A percentile compares a stretch with the other conserved stretches of the same genome.
phyloP scores from a whole-genome alignment of 1,140 invertebrate genomes.

The Temnothorax longispinosus region DNA sequence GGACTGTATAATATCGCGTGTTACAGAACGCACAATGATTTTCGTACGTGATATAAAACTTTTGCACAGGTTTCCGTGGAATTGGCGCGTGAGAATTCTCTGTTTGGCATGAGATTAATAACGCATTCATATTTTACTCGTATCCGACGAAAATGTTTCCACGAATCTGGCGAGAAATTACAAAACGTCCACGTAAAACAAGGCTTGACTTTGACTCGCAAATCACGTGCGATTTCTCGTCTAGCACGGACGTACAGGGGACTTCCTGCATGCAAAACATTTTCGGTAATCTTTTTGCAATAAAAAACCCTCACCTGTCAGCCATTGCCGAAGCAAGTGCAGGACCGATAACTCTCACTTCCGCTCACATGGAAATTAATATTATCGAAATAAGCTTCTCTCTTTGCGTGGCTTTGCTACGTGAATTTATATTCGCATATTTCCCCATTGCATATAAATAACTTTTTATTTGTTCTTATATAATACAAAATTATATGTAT shows the following conservation, averaged over 20 bases:
- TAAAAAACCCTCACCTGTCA: not conserved
- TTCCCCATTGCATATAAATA: not conserved
- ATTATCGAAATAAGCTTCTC: not conserved
- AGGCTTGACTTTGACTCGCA: not conserved
- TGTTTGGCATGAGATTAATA: not conserved
- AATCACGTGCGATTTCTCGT: conserved; percentile 55
- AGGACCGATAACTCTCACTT: conserved; percentile 6
- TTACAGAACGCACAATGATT: not conserved
- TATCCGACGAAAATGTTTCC: not conserved
- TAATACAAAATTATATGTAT: not conserved
- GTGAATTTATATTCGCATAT: not conserved
- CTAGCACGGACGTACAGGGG: not conserved
- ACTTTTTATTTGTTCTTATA: not conserved
- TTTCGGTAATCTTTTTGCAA: conserved; percentile 28
- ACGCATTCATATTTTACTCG: not conserved
- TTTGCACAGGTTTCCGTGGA: not conserved
- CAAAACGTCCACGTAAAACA: conserved; percentile 21
- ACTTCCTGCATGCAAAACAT: conserved; percentile 32
- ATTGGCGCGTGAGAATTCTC: not conserved
- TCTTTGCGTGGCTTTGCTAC: not conserved
- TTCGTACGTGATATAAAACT: not conserved
- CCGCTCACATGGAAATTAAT: conserved; percentile 5
- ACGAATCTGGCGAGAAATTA: not conserved
- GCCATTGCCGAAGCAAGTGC: not conserved
- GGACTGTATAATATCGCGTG: too few species aligned